Conservation (phyloP, 1,140 invertebrate species). For the Sipha flava region DNA sequence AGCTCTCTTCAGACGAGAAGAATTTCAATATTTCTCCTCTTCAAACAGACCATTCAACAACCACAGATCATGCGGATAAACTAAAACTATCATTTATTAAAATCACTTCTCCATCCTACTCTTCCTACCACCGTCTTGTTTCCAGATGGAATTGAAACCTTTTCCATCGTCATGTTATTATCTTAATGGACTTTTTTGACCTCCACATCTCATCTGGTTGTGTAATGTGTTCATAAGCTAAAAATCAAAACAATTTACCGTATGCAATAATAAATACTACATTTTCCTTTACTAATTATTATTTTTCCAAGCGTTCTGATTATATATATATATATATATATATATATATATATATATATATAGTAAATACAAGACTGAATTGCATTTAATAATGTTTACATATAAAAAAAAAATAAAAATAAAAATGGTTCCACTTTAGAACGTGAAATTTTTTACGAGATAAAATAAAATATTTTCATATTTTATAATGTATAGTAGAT, state of each 20-base stretch:
- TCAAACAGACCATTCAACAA: constrained; percentile 17
- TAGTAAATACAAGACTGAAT: too few relatives aligned
- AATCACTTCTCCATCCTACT: neutral
- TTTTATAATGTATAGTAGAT: too few relatives aligned
- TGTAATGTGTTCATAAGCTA: neutral
- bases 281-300: neutral
- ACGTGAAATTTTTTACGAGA: too few relatives aligned
- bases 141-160: constrained; percentile 28
- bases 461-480: too few relatives aligned
- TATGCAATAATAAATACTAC: neutral
- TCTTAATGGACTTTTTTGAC: constrained; percentile 25
- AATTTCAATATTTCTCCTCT: constrained; percentile 27
- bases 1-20: neutral
- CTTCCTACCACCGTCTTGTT: neutral
- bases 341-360: too few relatives aligned
- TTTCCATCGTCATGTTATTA: constrained; percentile 25
- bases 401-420: too few relatives aligned
- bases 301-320: neutral
- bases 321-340: too few relatives aligned
- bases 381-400: too few relatives aligned
- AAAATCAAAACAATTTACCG: constrained; percentile 9
- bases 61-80: constrained; percentile 21
- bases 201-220: neutral
- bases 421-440: too few relatives aligned
- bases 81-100: constrained; percentile 27